A percentile compares a stretch with the other conserved stretches of the same genome.
phyloP scores from a whole-genome alignment of 64 coral and sea anemone species.

The Catalaphyllia jardinei region DNA sequence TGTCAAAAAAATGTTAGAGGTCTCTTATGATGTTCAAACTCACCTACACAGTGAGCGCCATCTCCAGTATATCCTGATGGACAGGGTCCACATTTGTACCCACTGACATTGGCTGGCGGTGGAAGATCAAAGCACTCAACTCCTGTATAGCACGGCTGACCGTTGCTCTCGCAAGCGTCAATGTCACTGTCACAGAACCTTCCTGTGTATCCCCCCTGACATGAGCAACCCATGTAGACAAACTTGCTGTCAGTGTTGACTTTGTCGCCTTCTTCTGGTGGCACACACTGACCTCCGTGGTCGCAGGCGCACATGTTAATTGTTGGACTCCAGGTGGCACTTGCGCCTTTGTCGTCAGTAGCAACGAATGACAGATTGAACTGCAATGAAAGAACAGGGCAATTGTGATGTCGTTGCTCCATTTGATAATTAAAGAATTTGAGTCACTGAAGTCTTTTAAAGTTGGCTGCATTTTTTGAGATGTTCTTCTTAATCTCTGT shows the following conservation, averaged over 20 bases:
- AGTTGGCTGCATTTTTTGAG: too few relatives aligned
- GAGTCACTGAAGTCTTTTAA: too few relatives aligned
- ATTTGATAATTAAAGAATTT: too few relatives aligned
- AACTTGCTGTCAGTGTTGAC: constrained; percentile 36
- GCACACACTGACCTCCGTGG: constrained; percentile 27
- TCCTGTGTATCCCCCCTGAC: constrained; percentile 56
- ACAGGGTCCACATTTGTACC: constrained; percentile 56
- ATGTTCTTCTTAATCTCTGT: too few relatives aligned
- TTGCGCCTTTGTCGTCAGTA: constrained; percentile 40
- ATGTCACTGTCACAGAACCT: constrained; percentile 58
- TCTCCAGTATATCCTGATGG: constrained; percentile 32
- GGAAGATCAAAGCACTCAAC: constrained; percentile 46
- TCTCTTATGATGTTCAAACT: not conserved
- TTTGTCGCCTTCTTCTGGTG: constrained; percentile 14
- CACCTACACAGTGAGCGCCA: constrained; percentile 21
- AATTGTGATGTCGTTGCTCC: not conserved
- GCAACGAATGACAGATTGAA: constrained; percentile 40
- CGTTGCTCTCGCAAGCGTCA: constrained; percentile 49
- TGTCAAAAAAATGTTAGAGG: not conserved
- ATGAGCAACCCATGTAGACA: constrained; percentile 42
- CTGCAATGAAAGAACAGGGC: not conserved
- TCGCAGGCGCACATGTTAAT: constrained; percentile 56
- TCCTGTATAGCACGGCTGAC: constrained; percentile 40
- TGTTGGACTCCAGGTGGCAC: constrained; percentile 35
- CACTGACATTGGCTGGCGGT: constrained; percentile 30